phyloP scores from a whole-genome alignment of 2,113 vertebrate species.

The Cygnus buccinator region DNA sequence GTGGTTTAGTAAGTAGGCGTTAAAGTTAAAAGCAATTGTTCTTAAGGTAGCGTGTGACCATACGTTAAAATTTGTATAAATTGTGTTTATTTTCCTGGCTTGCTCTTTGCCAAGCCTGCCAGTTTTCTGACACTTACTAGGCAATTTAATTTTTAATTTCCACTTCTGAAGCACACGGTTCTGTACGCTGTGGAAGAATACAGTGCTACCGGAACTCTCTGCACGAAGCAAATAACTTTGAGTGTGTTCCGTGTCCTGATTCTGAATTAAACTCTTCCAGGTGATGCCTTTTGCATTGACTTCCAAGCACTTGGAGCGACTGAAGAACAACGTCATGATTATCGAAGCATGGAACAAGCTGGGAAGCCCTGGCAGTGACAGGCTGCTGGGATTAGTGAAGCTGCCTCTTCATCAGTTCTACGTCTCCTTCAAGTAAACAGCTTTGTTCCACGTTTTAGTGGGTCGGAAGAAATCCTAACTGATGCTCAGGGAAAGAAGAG shows the following conservation, averaged over 20 bases:
- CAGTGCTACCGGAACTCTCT: background rate
- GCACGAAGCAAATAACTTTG: background rate
- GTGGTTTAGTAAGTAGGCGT: background rate
- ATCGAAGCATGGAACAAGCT: slow-evolving; percentile 94
- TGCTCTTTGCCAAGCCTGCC: background rate
- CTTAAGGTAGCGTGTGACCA: background rate
- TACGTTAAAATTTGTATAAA: background rate
- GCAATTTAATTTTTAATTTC: background rate
- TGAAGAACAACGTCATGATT: slow-evolving; percentile 95
- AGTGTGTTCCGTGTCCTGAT: background rate
- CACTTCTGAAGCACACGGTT: fast-evolving
- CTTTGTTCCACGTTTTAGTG: background rate
- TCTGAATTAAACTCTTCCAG: slow-evolving; percentile 58
- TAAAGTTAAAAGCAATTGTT: background rate
- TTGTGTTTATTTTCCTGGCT: background rate
- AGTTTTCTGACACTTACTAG: background rate
- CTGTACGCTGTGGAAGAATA: background rate
- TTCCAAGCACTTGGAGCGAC: slow-evolving; percentile 83
- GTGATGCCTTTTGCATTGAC: slow-evolving; percentile 89
- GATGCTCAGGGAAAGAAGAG: background rate
- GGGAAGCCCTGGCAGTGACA: slow-evolving; percentile 79
- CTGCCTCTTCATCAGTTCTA: slow-evolving; percentile 97
- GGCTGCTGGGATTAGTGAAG: slow-evolving; percentile 90
- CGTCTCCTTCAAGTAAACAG: slow-evolving; percentile 90
- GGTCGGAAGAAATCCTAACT: background rate